Evolutionary conservation across 2,797 vertebrate genomes (phyloP), one percentile per base, ranked within the genome.

Genomic region (Microctenopoma lineatum): DNA sequence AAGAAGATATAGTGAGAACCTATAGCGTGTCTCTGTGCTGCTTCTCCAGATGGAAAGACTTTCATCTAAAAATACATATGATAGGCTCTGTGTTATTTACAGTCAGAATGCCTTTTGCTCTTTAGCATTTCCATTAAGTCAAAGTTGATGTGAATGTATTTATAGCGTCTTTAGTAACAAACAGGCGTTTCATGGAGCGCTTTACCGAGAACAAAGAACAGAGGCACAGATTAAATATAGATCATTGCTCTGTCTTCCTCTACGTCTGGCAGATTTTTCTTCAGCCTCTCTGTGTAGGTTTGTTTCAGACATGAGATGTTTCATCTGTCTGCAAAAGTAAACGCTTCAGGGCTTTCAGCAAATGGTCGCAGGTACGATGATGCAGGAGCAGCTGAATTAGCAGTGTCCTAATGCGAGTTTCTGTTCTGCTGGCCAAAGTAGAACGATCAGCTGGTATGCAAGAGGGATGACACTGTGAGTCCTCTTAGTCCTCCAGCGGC

Each of bases 111-210:
- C 26, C 56, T 60, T 70, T 56, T 70, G 70, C 77, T 82, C 86
- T 77, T 62, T 52, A 44, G 41, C 56, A 44, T 59, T 73, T 76
- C 72, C 70, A 53, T 48, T 51, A 32, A 54, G 77, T 66, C 72
- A 66, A 29, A 75, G 75, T 66, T 79, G 70, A 53, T 44, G 29
- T 66, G 68, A 47, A 69, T 70, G n/a, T 86, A 86, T 88, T 86
- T 76, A 75, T 80, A 80, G 69, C 26, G 0, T 15, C 46, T 69
- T 77, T 55, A 65, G 62, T 4, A 63, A 58, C 64, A 82, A 74
- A 74, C 32, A 27, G 18, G 21, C 25, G 3, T 39, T 27, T 75
- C 36, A 18, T 5, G 27, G 25, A 60, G 38, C 4, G 48, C 41
- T 53, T 64, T 44, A 32, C 5, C 32, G 38, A 73, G 66, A 81